phyloP scores from a whole-genome alignment of 2,797 vertebrate species.

The Pristis pectinata region DNA sequence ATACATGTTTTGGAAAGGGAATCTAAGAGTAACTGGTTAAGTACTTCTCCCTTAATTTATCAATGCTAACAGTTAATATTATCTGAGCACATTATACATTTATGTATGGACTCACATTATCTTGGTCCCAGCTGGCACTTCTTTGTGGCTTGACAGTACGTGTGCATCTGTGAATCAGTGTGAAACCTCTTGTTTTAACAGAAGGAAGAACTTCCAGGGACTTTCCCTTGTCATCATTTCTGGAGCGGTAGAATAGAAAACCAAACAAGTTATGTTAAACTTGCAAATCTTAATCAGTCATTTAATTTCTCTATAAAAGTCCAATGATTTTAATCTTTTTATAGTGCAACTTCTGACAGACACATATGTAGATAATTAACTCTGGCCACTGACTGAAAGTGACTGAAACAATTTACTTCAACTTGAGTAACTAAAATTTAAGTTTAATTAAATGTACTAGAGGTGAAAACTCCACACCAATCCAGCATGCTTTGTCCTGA shows the following conservation, averaged over 20 bases:
- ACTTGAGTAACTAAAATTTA: not conserved
- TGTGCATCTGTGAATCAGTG: slow-evolving; percentile 8
- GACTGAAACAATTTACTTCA: not conserved
- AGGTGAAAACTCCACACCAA: not conserved
- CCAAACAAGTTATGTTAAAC: not conserved
- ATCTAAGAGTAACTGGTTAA: not conserved
- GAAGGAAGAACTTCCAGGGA: slow-evolving; percentile 17
- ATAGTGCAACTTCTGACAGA: not conserved
- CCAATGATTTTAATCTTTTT: not conserved
- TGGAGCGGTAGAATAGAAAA: not conserved
- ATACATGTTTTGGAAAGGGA: not conserved
- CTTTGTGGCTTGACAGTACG: not conserved
- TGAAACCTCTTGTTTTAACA: slow-evolving; percentile 26
- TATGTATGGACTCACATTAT: not conserved
- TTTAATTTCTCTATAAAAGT: not conserved
- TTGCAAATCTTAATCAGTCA: slow-evolving; percentile 20
- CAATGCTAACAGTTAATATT: not conserved
- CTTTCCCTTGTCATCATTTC: slow-evolving; percentile 18
- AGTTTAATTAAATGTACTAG: not conserved
- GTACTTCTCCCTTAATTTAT: not conserved
- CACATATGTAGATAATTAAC: not conserved
- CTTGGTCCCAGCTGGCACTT: not conserved
- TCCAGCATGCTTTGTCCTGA: not conserved
- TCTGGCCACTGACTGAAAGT: not conserved
- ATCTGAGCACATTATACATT: not conserved